Evolutionary conservation across 1,140 invertebrate species (phyloP), one percentile per base, ranked within the genome.

Genomic region (Melipona quadrifasciata): DNA sequence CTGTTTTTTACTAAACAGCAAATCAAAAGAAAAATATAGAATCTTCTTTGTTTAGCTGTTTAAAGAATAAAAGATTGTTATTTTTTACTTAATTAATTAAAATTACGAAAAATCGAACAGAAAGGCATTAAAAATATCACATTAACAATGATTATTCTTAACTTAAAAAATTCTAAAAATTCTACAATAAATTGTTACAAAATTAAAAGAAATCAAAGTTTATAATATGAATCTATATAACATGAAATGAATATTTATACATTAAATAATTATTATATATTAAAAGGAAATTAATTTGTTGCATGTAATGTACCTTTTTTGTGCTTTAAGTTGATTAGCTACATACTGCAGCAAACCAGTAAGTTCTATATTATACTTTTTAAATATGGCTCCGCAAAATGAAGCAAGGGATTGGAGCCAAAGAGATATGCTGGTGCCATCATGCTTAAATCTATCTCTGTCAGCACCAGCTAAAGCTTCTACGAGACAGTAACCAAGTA

Each of bases 311-410:
- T 95, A 98, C 97, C 98, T 99, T 95, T 99, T 99, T 88, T 98
- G 97, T 53, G 97, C 97, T 94, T 99, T 99, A 2, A 99, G 95
- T 92, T 99, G 98, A 95, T 99, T 99, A 21, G 98, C 98, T 27
- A 99, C 98, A 95, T 99, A 99, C 93, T 99, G 99, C 89, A 99
- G 95, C 72, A 99, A 95, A 24, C 99, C 99, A 19, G 98, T 98
- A 67, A 99, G 95, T 94, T 99, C 99, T 78, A 99, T 98, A 89
- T 97, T 97, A 94, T 99, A 99, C 94, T 99, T 99, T 95, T 99
- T 99, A 93, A 98, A 99, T 80, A 99, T 97, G 21, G 98, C 97
- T 55, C 99, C 99, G 91, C 98, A 98, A 95, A 99, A 99, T 68
- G 97, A 98, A 2, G 99, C 98, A 11, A 99, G 96, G 91, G 98